These are phyloP conservation scores for Neotoma lepida DNA, from an alignment of 2,113 vertebrate species.

Conservation along the genomic window DNA sequence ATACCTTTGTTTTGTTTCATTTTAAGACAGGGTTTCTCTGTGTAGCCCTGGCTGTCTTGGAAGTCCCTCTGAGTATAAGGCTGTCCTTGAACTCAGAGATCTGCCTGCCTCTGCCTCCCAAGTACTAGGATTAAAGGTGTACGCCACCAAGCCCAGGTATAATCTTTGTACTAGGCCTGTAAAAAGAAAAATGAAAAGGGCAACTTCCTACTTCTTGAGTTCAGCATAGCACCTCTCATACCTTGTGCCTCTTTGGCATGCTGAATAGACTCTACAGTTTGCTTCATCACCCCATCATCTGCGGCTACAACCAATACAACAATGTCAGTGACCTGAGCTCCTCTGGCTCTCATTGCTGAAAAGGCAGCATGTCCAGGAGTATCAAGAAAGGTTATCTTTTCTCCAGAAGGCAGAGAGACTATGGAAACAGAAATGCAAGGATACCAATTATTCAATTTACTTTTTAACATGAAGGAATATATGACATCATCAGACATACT, in stretches of 20 bases:
- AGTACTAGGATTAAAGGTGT: not conserved
- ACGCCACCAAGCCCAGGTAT: not conserved
- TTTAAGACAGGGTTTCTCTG: not conserved
- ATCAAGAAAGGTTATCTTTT: conserved; percentile 97
- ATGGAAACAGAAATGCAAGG: conserved; percentile 69
- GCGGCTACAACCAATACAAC: conserved; percentile 95
- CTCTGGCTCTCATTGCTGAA: conserved; percentile 94
- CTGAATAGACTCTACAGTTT: conserved; percentile 95
- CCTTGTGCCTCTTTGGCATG: conserved; percentile 92
- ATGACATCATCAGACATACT: not conserved
- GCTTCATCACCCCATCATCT: conserved; percentile 98
- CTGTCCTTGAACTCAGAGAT: not conserved
- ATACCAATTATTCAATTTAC: not conserved
- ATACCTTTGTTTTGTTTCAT: not conserved
- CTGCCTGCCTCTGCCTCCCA: not conserved
- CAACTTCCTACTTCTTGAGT: not conserved
- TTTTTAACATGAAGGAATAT: conserved; percentile 21
- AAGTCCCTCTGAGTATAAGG: not conserved
- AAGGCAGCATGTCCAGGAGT: conserved; percentile 98
- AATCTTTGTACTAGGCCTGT: not conserved
- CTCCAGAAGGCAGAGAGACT: conserved; percentile 95
- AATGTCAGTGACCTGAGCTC: conserved; percentile 94
- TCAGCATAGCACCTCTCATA: conserved; percentile 84
- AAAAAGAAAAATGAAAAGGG: not conserved
- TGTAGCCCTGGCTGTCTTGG: not conserved